phyloP scores from a whole-genome alignment of 2,113 vertebrate genomes.

The Hipposideros armiger region DNA sequence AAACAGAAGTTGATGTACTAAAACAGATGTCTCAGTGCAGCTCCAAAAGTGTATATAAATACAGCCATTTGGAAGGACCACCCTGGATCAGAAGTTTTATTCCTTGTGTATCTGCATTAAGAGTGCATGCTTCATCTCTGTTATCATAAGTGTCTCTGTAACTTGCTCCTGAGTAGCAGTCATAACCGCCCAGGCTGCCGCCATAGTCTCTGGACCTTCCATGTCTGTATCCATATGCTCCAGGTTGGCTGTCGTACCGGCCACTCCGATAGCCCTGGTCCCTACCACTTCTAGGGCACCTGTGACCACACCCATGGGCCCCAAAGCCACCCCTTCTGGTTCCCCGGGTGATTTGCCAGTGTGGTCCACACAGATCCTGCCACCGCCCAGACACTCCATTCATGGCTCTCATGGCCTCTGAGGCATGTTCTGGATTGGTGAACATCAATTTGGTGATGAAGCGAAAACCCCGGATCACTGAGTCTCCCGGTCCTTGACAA shows the following conservation, averaged over 20 bases:
- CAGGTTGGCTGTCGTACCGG: constrained; percentile 87
- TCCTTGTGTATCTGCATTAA: constrained; percentile 77
- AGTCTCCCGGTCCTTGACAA: constrained; percentile 93
- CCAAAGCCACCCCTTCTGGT: constrained; percentile 86
- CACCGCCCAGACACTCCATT: constrained; percentile 93
- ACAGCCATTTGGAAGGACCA: constrained; percentile 77
- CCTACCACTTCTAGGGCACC: constrained; percentile 87
- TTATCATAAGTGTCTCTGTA: constrained; percentile 82
- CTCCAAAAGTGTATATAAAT: constrained; percentile 81
- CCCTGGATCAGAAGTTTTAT: constrained; percentile 77
- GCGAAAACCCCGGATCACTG: constrained; percentile 92
- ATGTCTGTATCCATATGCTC: constrained; percentile 79
- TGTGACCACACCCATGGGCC: constrained; percentile 87
- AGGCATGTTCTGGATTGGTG: constrained; percentile 91
- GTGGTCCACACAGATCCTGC: constrained; percentile 92
- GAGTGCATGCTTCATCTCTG: constrained; percentile 57
- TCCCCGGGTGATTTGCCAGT: constrained; percentile 90
- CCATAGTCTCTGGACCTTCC: constrained; percentile 83
- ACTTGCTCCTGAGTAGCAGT: constrained; percentile 79
- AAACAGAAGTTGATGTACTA: constrained; percentile 68
- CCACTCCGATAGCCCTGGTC: constrained; percentile 85
- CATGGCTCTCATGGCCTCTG: constrained; percentile 92
- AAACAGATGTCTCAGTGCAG: constrained; percentile 73
- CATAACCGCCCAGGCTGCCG: constrained; percentile 82
- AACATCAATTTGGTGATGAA: constrained; percentile 89